phyloP scores from a whole-genome alignment of 2,797 vertebrate species.

The Limosa lapponica region DNA sequence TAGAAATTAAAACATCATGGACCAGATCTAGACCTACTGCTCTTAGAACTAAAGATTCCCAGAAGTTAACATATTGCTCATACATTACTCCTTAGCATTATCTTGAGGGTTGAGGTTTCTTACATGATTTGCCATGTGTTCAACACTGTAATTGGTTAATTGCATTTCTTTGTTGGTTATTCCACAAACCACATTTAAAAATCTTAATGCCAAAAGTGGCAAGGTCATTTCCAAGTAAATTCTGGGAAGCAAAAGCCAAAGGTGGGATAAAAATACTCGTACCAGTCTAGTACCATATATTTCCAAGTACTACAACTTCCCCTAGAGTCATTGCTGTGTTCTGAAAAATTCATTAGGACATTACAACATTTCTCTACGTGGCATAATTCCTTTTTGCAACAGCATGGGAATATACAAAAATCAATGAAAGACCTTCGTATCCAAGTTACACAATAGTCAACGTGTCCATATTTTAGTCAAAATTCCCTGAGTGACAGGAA shows the following conservation, averaged over 20 bases:
- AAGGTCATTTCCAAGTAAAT: slow-evolving; percentile 14
- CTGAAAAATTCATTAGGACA: neutral
- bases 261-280: neutral
- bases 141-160: slow-evolving; percentile 22
- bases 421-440: neutral
- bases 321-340: neutral
- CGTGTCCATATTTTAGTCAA: neutral
- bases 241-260: neutral
- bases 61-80: neutral
- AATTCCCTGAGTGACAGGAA: neutral
- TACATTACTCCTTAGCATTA: neutral
- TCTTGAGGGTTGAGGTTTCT: neutral
- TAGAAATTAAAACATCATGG: neutral
- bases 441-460: neutral
- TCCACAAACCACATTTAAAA: slow-evolving; percentile 44
- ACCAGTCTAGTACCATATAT: neutral
- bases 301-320: neutral
- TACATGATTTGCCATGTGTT: slow-evolving; percentile 1
- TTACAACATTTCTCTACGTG: neutral
- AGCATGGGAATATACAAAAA: neutral
- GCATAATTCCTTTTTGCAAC: neutral
- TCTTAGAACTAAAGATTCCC: neutral
- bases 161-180: slow-evolving; percentile 18
- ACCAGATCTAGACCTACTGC: neutral
- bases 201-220: neutral